These are phyloP conservation scores for Tychaedon coryphoeus DNA, from an alignment of 2,113 vertebrate genomes.

Conservation along the genomic window DNA sequence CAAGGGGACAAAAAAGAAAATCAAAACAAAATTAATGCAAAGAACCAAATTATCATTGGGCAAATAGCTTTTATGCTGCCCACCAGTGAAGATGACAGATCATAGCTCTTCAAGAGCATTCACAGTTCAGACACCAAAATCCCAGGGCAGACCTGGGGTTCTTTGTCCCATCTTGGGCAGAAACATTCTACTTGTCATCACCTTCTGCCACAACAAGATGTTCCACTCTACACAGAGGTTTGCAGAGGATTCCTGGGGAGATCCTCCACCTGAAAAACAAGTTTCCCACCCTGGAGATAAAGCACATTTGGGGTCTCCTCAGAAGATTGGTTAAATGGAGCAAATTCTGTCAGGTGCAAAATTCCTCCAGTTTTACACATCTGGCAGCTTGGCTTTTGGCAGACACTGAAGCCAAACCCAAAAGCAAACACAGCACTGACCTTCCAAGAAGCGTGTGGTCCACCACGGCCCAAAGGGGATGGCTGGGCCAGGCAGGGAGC, in stretches of 20 bases:
- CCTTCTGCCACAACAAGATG: not conserved
- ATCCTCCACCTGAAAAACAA: not conserved
- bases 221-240: not conserved
- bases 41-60: not conserved
- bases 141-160: not conserved
- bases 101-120: not conserved
- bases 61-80: not conserved
- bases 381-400: not conserved
- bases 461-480: accelerated
- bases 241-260: not conserved
- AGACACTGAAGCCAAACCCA: not conserved
- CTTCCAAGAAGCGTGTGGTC: not conserved
- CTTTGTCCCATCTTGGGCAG: not conserved
- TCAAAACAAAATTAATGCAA: not conserved
- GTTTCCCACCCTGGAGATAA: not conserved
- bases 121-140: not conserved
- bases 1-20: not conserved
- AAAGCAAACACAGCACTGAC: accelerated
- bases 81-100: not conserved
- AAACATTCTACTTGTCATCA: not conserved
- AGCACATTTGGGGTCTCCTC: not conserved
- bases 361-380: not conserved
- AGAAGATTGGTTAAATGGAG: not conserved
- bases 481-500: not conserved
- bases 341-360: not conserved